Evolutionary conservation across 1,140 invertebrate genomes (phyloP).

Genomic region (Drosophila pruinosa): DNA sequence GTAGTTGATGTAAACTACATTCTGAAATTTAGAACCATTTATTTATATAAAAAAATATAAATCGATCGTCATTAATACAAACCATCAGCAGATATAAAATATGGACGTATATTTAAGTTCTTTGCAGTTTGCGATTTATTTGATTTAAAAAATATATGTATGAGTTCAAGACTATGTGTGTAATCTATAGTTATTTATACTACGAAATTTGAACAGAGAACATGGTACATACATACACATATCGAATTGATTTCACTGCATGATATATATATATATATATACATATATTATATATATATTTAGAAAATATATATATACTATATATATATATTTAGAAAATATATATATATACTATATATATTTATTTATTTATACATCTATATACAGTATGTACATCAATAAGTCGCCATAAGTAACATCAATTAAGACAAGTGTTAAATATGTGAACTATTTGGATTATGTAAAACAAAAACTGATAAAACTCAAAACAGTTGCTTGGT

Average conservation of each 20-base stretch:
- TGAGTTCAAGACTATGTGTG: conserved; percentile 20
- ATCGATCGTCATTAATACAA: no score
- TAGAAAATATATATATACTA: no score
- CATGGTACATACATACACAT: not conserved
- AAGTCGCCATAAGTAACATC: conserved; percentile 27
- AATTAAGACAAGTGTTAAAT: conserved; percentile 34
- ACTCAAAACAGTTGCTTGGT: conserved; percentile 36
- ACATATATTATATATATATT: no score
- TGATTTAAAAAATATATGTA: conserved; percentile 27
- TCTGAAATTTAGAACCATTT: no score
- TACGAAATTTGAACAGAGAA: conserved; percentile 31
- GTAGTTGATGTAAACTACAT: no score
- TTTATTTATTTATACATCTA: no score
- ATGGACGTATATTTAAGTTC: not conserved
- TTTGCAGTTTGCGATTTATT: conserved; percentile 16
- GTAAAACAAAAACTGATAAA: conserved; percentile 49
- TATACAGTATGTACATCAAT: conserved; percentile 8
- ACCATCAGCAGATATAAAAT: not conserved
- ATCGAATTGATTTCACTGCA: conserved; percentile 8
- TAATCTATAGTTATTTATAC: conserved; percentile 14
- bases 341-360: not conserved
- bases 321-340: not conserved
- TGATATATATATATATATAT: not conserved
- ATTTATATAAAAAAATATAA: no score
- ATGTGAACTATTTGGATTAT: conserved; percentile 31